Conservation (phyloP, 2,888 invertebrate species). For the Aplocera efformata region DNA sequence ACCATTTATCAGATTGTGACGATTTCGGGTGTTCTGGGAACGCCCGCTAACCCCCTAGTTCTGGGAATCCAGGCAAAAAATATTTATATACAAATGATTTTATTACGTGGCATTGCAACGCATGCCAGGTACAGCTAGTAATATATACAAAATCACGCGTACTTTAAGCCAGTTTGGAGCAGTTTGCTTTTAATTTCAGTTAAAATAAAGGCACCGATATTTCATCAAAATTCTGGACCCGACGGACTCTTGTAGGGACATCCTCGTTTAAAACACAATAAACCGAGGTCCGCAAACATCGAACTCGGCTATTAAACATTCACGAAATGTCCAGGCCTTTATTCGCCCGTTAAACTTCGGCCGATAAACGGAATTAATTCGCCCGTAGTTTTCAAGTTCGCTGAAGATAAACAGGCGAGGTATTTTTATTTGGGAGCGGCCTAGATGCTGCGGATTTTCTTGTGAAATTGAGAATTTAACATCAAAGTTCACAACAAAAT, state of each 20-base stretch:
- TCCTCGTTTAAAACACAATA: conserved; percentile 20
- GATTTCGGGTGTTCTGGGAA: no score
- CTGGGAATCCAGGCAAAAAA: no score
- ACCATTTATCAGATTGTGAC: no score
- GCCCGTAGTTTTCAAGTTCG: conserved; percentile 9
- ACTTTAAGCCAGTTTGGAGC: no score
- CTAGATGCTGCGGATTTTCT: no score
- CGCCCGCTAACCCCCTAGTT: no score
- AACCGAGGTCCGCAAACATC: conserved; percentile 23
- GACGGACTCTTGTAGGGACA: conserved; percentile 4
- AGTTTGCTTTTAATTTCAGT: background rate
- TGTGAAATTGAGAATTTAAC: no score
- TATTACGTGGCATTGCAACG: no score
- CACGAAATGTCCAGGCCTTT: conserved; percentile 29
- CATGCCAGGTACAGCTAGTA: no score
- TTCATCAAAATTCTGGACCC: conserved; percentile 13
- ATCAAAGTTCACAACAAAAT: no score
- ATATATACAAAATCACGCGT: no score
- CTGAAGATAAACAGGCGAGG: conserved; percentile 5
- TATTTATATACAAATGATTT: no score
- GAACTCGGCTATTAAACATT: conserved; percentile 29
- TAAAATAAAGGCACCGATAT: conserved; percentile 1
- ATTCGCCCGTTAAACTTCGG: conserved; percentile 30
- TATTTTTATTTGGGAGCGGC: conserved; percentile 12
- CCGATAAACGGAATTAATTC: conserved; percentile 32